phyloP scores from a whole-genome alignment of 2,797 vertebrate genomes.

The Acrocephalus scirpaceus region DNA sequence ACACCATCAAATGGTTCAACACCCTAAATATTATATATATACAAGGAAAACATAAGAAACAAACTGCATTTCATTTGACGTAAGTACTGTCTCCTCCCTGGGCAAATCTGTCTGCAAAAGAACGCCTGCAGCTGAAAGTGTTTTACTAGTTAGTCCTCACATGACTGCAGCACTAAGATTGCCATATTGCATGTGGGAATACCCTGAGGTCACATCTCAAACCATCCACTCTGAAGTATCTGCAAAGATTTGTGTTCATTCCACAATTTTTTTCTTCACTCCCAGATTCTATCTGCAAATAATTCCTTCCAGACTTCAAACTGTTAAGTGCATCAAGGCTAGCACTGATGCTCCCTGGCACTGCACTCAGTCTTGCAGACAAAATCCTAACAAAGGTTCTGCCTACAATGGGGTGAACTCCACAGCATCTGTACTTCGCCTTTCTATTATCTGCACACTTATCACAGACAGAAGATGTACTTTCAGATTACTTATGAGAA shows the following conservation, averaged over 20 bases:
- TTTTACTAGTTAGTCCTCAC: background rate
- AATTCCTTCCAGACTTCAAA: background rate
- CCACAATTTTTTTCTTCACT: background rate
- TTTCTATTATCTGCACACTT: background rate
- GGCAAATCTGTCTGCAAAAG: background rate
- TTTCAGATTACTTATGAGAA: background rate
- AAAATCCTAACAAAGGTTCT: background rate
- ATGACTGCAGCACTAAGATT: background rate
- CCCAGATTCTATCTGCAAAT: background rate
- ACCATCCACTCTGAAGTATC: background rate
- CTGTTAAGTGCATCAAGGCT: background rate
- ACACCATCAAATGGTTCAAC: background rate
- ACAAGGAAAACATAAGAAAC: background rate
- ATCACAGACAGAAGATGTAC: background rate
- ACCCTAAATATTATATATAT: background rate
- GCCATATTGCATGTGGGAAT: background rate
- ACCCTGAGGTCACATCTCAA: background rate
- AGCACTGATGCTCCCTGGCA: background rate
- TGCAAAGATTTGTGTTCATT: background rate
- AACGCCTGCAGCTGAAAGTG: background rate
- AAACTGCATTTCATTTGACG: background rate
- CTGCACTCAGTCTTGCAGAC: background rate
- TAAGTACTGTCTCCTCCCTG: background rate
- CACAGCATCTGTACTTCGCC: background rate
- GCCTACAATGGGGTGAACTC: background rate